Evolutionary conservation across 1,140 invertebrate species (phyloP).

Genomic region (Ruditapes philippinarum): DNA sequence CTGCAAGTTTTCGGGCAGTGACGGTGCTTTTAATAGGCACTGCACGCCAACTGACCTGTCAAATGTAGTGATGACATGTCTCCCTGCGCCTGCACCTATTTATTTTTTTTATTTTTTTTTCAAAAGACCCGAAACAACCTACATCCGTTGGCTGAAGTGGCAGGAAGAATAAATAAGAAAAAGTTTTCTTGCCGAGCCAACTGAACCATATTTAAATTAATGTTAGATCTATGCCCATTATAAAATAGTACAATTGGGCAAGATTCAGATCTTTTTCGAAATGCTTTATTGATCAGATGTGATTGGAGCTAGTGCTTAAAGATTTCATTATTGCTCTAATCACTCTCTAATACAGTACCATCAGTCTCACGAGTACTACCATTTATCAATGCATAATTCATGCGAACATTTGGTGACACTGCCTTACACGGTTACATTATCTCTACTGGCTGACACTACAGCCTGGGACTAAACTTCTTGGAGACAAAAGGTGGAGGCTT

Average conservation of each 20-base stretch:
- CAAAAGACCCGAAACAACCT: too few relatives aligned
- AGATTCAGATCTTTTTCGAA: slow-evolving; percentile 28
- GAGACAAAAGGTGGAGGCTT: too few relatives aligned
- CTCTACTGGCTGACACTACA: too few relatives aligned
- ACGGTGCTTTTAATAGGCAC: too few relatives aligned
- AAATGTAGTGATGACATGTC: neutral
- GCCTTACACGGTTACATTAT: too few relatives aligned
- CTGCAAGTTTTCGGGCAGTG: neutral
- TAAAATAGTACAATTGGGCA: slow-evolving; percentile 24
- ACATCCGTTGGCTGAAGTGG: too few relatives aligned
- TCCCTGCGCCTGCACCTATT: neutral
- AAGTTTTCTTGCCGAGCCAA: slow-evolving; percentile 15
- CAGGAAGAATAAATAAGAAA: slow-evolving; percentile 12
- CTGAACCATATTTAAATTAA: neutral
- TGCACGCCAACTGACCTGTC: too few relatives aligned
- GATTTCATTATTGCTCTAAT: neutral
- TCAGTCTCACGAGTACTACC: neutral
- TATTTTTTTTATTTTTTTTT: neutral
- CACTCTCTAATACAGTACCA: neutral
- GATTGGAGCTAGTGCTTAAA: too few relatives aligned
- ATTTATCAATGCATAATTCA: neutral
- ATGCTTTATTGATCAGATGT: too few relatives aligned
- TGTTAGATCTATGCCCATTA: slow-evolving; percentile 15
- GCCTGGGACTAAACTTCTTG: too few relatives aligned
- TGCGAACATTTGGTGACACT: neutral